Base-by-base conservation (phyloP, 2,888 invertebrate species). In the Acronicta alni region DNA sequence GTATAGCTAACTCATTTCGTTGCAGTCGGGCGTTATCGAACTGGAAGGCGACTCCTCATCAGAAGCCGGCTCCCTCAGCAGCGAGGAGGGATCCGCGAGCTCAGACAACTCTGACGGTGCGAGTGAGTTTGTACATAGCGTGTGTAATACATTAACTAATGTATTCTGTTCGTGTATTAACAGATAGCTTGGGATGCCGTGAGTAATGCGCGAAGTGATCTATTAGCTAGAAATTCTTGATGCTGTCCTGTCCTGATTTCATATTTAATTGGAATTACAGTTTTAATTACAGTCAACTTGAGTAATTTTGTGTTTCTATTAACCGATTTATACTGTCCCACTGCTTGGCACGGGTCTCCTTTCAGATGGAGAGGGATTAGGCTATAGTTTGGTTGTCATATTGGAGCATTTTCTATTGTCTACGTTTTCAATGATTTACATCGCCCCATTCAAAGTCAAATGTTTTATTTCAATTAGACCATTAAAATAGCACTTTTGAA, bases 21-120 rank as follows among this genome's bases (percentile, higher is more conserved):
- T 35, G 7, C 80, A 94, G 94, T 87, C 91, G 0, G 94, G 94
- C 0, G 94, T 94, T 12, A 94, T 94, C 66, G 94, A 94, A 52
- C 56, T 94, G 32, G 94, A 94, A 45, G 94, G 96, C 0, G 97
- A 96, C 77, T 96, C 96, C 1, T 96, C 97, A 1, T 96, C 97
- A 2, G 97, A 97, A 82, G 97, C 96, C 0, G 96, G 96, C 0
- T 95, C 96, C 0, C 86, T 96, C 30, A 95, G 95, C 82, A 96
- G 96, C 75, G 96, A 96, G 74, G 96, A 96, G 56, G 96, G 95
- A 0, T 96, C 96, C 3, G 95, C 96, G 39, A 96, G 96, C 75
- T 96, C 96, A 44, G 97, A 97, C 78, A 95, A 96, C 78, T 96
- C 96, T 49, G 96, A 94, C 23, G 91, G 85, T 82, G 86, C 82